phyloP scores from a whole-genome alignment of 1,140 invertebrate genomes.

The Araneus ventricosus region DNA sequence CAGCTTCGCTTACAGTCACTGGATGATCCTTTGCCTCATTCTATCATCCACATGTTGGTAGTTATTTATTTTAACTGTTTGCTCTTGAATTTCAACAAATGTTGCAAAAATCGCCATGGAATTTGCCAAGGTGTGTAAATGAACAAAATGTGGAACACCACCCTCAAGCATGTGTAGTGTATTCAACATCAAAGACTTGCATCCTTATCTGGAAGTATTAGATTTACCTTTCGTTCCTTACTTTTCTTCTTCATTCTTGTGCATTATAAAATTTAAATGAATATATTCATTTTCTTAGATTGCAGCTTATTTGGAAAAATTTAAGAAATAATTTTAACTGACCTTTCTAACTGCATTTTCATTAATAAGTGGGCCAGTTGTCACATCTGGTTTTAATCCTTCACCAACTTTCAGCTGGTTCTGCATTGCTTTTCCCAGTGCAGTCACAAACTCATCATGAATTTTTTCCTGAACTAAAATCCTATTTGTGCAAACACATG shows the following conservation, averaged over 20 bases:
- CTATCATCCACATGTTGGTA: neutral
- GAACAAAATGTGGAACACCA: no score
- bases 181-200: no score
- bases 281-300: neutral
- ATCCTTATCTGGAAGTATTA: no score
- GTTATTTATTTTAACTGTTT: neutral
- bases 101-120: neutral
- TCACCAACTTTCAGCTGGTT: constrained; percentile 89
- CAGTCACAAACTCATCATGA: constrained; percentile 90
- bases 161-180: no score
- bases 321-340: neutral
- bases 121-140: neutral
- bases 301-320: neutral
- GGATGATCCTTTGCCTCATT: neutral
- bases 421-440: constrained; percentile 86
- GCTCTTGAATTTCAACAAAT: neutral
- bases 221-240: no score
- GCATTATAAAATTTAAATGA: neutral
- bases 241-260: neutral
- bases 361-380: constrained; percentile 96
- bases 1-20: neutral
- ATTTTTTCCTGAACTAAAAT: constrained; percentile 93
- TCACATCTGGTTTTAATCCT: constrained; percentile 87
- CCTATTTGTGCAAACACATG: constrained; percentile 97
- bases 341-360: constrained; percentile 90